Evolutionary conservation across 2,888 invertebrate species (phyloP).

Genomic region (Brenthis ino): DNA sequence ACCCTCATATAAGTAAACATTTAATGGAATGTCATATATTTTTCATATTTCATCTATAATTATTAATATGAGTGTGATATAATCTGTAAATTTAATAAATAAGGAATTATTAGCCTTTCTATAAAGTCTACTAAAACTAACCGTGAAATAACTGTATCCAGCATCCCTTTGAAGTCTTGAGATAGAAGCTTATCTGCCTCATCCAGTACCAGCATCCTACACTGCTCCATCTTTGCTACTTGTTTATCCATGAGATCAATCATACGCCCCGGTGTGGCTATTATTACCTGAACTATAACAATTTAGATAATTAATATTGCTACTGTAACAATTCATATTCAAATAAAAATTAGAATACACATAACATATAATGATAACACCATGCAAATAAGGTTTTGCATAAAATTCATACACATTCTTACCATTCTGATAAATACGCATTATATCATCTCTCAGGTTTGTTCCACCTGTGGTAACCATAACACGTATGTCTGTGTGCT

Average conservation of each 20-base stretch:
- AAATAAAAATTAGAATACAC: too few relatives aligned
- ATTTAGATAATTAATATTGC: background rate
- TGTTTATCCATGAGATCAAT: constrained; percentile 99
- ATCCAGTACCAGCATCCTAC: constrained; percentile 98
- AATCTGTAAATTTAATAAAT: too few relatives aligned
- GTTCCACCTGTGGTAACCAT: constrained; percentile 99
- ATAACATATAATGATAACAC: too few relatives aligned
- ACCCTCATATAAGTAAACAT: too few relatives aligned
- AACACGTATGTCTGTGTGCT: constrained; percentile 97
- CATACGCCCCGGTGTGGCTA: constrained; percentile 99
- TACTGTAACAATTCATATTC: too few relatives aligned
- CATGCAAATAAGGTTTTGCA: too few relatives aligned
- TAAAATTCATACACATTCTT: constrained; percentile 41
- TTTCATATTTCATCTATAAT: too few relatives aligned
- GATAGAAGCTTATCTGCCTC: constrained; percentile 99
- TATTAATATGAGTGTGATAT: too few relatives aligned
- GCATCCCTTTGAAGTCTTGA: constrained; percentile 99
- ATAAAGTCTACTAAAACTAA: constrained; percentile 40
- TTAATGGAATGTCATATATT: constrained; percentile 19
- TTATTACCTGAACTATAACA: constrained; percentile 94
- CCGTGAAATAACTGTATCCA: constrained; percentile 96
- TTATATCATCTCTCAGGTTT: constrained; percentile 98
- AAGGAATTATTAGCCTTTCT: too few relatives aligned
- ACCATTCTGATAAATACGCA: constrained; percentile 99
- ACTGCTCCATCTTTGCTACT: constrained; percentile 96